Evolutionary conservation across 2,113 vertebrate genomes (phyloP), one percentile per base, ranked within the genome.

Genomic region (Chloroceryle aenea): DNA sequence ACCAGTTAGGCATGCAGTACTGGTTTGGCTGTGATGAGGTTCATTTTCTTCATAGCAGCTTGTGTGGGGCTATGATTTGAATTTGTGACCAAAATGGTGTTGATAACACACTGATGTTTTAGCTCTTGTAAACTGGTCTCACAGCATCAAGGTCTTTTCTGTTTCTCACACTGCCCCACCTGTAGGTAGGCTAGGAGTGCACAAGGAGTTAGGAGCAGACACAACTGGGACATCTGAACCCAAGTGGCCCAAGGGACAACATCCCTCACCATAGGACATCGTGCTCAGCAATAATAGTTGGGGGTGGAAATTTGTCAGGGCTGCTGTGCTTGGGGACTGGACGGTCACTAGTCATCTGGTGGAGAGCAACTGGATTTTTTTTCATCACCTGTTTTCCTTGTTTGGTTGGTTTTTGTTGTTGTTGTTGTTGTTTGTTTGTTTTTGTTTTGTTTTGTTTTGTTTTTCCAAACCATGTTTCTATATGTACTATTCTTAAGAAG

Each of bases 141-240:
- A 34, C 12, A 40, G 25, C 9, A 14, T 62, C 42, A 20, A 0
- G 5, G 32, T 26, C 9, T 71, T 77, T 77, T 55, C 29, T 63
- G 48, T 15, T 63, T 34, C 63, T 69, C 27, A 59, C 1, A 0
- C 18, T 2, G 2, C n/a, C 9, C 53, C n/a, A 55, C 13, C 40
- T 64, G 36, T 0, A 1, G n/a, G 27, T 4, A 45, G 50, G 22
- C 32, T 58, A 27, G 50, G 43, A 22, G 14, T 36, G 12, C 14
- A n/a, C 23, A 21, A 43, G 36, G 5, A 18, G 4, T 3, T 73
- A 36, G n/a, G 52, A 67, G 45, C 13, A 19, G 20, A 53, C 38
- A 10, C 25, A 52, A 27, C 42, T 1, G 4, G 42, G 48, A 64
- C 32, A 64, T 25, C 15, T 38, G 73, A 20, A 19, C 27, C 9